Percentiles rank a stretch among this genome's conserved stretches.
These are phyloP conservation scores for Heterochromis multidens DNA, from an alignment of 2,113 vertebrate species.

Conservation along the genomic window DNA sequence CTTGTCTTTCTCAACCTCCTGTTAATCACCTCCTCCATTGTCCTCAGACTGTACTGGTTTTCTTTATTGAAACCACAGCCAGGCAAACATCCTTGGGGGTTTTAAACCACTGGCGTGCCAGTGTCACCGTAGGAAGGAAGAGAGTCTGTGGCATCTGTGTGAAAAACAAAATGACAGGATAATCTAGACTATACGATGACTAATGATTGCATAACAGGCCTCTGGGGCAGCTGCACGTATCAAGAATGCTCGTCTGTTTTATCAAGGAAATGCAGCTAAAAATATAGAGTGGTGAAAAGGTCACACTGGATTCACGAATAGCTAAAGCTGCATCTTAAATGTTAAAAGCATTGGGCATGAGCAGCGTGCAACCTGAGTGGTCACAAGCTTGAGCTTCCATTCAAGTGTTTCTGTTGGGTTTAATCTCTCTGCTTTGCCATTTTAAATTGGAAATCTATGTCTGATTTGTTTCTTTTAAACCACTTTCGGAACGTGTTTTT, in stretches of 20 bases:
- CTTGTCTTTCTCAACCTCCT: constrained; percentile 20
- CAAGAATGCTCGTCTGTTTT: not conserved
- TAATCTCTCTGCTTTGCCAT: not conserved
- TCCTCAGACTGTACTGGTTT: not conserved
- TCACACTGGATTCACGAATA: not conserved
- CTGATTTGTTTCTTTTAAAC: not conserved
- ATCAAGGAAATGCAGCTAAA: not conserved
- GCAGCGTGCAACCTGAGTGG: not conserved
- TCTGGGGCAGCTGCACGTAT: not conserved
- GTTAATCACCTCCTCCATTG: constrained; percentile 30
- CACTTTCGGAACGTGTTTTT: not conserved
- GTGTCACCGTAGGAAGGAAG: constrained; percentile 1
- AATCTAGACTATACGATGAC: not conserved
- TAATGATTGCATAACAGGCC: not conserved
- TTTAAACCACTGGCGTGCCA: not conserved
- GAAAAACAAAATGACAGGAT: constrained; percentile 6
- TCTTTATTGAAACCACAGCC: not conserved
- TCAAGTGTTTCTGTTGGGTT: not conserved
- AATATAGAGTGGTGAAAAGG: not conserved
- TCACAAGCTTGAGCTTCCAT: too few relatives aligned
- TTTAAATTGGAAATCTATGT: not conserved
- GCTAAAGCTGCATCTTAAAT: not conserved
- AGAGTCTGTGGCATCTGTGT: not conserved
- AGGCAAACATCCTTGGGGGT: constrained; percentile 9
- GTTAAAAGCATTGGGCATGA: not conserved